These are phyloP conservation scores for Cinara cedri DNA, from an alignment of 2,888 invertebrate genomes.

Conservation along the genomic window DNA sequence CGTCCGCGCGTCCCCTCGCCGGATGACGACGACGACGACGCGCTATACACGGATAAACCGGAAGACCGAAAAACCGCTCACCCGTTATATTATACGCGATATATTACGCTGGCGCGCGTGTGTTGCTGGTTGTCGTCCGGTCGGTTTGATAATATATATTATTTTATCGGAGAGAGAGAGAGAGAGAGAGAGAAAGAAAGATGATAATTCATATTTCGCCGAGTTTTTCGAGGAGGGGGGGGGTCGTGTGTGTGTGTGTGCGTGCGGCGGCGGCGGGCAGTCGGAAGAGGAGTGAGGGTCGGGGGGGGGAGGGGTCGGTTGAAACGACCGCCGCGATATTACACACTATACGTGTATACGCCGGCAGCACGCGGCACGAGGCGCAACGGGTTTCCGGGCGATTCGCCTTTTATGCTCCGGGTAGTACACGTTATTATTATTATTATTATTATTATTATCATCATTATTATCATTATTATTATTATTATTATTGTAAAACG, in stretches of 20 bases:
- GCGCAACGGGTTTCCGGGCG: slow-evolving; percentile 33
- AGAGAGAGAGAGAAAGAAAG: too few species aligned
- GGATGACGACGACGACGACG: neutral
- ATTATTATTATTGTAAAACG: slow-evolving; percentile 18
- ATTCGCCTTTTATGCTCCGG: slow-evolving; percentile 37
- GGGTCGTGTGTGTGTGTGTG: too few species aligned
- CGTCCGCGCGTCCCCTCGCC: too few species aligned
- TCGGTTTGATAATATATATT: too few species aligned
- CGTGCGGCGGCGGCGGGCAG: too few species aligned
- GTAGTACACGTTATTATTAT: too few species aligned
- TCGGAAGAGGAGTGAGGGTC: too few species aligned
- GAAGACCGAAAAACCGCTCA: neutral
- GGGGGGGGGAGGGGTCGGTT: too few species aligned
- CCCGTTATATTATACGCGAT: neutral
- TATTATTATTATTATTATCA: slow-evolving; percentile 15
- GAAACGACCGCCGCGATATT: too few species aligned
- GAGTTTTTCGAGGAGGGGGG: too few species aligned
- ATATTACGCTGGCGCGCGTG: too few species aligned
- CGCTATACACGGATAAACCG: neutral
- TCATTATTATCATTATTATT: slow-evolving; percentile 24
- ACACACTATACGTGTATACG: too few species aligned
- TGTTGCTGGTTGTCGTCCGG: neutral
- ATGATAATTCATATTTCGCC: slow-evolving; percentile 20
- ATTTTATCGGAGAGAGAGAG: neutral
- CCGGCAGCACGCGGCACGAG: neutral